Conservation (phyloP, 92 coral and sea anemone species). For the Epizoanthus rinbou region DNA sequence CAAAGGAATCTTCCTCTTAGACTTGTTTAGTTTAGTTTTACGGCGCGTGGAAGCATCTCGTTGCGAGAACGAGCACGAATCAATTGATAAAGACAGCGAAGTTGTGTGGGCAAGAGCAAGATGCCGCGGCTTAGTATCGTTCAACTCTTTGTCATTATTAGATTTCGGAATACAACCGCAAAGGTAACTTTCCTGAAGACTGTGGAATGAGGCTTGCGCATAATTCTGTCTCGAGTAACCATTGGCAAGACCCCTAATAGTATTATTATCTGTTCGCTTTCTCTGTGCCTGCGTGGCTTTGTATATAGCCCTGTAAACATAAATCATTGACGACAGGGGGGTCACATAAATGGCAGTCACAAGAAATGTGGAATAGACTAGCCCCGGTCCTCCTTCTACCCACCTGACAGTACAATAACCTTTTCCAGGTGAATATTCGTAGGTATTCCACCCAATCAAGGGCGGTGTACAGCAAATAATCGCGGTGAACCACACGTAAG, state of each 20-base stretch:
- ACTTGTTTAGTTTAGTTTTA: conserved; percentile 30
- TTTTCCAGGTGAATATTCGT: conserved; percentile 73
- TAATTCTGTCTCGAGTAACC: background rate
- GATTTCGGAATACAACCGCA: conserved; percentile 47
- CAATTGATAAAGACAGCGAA: conserved; percentile 30
- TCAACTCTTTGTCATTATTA: background rate
- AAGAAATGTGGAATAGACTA: conserved; percentile 67
- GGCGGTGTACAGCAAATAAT: conserved; percentile 75
- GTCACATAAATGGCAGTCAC: conserved; percentile 54
- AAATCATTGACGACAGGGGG: conserved; percentile 69
- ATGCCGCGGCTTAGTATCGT: background rate
- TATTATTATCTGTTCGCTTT: conserved; percentile 50
- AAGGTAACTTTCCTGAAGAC: conserved; percentile 5
- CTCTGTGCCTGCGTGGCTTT: conserved; percentile 68
- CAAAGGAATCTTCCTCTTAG: conserved; percentile 36
- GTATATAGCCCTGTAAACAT: conserved; percentile 82
- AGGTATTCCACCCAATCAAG: conserved; percentile 83
- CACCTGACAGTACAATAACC: conserved; percentile 85
- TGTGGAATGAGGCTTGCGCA: background rate
- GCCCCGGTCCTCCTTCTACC: conserved; percentile 77
- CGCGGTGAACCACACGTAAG: conserved; percentile 85
- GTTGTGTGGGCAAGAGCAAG: conserved; percentile 2
- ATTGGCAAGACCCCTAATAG: conserved; percentile 44
- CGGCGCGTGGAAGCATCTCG: conserved; percentile 43
- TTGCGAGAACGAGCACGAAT: conserved; percentile 47